Percentiles rank a stretch among this genome's conserved stretches.
These are phyloP conservation scores for Drosophila seclusa DNA, from an alignment of 2,888 invertebrate species.

Conservation along the genomic window DNA sequence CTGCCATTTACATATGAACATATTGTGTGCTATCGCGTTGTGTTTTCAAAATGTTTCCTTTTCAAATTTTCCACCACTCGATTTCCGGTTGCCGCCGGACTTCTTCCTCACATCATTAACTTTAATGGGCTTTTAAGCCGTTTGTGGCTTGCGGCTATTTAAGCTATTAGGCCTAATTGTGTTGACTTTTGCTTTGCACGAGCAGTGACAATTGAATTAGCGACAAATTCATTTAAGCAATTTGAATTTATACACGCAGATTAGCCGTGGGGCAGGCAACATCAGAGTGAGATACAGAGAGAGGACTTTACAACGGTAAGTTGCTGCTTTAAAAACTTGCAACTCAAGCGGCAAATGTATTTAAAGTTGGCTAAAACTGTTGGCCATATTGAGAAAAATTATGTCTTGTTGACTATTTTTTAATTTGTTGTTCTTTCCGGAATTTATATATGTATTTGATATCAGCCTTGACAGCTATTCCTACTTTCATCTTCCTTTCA, in stretches of 20 bases:
- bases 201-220: constrained; percentile 53
- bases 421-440: not conserved
- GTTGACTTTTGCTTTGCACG: constrained; percentile 34
- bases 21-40: not conserved
- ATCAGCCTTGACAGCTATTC: not conserved
- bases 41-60: constrained; percentile 51
- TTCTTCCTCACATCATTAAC: constrained; percentile 38
- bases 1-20: constrained; percentile 7
- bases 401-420: not conserved
- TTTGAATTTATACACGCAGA: not conserved
- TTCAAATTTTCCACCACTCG: constrained; percentile 23
- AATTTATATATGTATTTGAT: not conserved
- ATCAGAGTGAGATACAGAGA: not conserved
- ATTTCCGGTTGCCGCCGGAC: constrained; percentile 16
- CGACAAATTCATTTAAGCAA: constrained; percentile 55
- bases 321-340: not conserved
- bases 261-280: not conserved
- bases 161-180: constrained; percentile 64
- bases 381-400: not conserved
- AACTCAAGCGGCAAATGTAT: not conserved
- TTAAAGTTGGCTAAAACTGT: not conserved
- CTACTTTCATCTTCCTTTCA: not conserved
- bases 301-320: not conserved
- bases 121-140: constrained; percentile 57
- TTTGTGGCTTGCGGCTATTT: constrained; percentile 54